A percentile compares a stretch with the other conserved stretches of the same genome.
Conservation (phyloP, 1,140 invertebrate genomes). For the Argopecten irradians region DNA sequence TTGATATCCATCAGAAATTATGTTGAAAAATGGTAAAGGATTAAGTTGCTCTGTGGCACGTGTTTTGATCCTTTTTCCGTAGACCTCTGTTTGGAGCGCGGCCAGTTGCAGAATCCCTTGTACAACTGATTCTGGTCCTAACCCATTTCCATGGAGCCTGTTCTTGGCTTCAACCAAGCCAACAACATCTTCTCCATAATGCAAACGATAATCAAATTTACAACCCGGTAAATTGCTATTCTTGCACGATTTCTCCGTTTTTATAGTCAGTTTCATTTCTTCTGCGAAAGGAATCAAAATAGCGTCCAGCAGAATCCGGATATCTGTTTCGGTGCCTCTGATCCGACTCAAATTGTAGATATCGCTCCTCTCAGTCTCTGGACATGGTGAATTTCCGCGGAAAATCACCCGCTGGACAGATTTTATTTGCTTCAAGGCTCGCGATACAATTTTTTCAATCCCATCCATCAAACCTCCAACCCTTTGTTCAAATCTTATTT, state of each 20-base stretch:
- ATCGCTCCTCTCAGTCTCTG: background rate
- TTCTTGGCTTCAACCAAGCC: background rate
- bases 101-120: background rate
- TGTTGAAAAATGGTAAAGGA: background rate
- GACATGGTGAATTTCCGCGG: background rate
- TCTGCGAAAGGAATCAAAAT: background rate
- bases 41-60: background rate
- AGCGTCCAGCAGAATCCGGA: background rate
- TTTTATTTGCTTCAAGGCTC: background rate
- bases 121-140: background rate
- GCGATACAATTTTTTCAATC: background rate
- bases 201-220: background rate
- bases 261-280: background rate
- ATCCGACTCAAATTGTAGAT: background rate
- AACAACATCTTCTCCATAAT: background rate
- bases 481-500: background rate
- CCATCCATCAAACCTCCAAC: background rate
- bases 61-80: background rate
- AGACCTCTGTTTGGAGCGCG: background rate
- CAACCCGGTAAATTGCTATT: background rate
- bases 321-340: background rate
- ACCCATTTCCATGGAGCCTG: background rate
- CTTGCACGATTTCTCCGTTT: background rate
- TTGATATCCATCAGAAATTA: background rate
- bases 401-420: background rate